A percentile compares a stretch with the other conserved stretches of the same genome.
Evolutionary conservation across 2,113 vertebrate genomes (phyloP).

Genomic region (Aegotheles bennettii): DNA sequence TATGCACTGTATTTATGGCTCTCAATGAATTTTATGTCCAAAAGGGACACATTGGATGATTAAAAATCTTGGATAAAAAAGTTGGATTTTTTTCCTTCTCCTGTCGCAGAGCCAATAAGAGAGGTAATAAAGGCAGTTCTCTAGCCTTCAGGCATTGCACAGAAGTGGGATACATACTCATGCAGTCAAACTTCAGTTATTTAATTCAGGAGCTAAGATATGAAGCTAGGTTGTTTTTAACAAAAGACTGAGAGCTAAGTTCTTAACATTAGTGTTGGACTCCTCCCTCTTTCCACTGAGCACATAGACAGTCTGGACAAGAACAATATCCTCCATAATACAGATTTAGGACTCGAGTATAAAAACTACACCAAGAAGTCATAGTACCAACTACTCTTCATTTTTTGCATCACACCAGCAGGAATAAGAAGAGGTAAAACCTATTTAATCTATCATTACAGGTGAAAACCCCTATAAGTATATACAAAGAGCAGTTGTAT

Average conservation of each 20-base stretch:
- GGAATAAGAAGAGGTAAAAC: not conserved
- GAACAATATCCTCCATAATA: not conserved
- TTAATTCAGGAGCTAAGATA: not conserved
- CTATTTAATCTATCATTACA: not conserved
- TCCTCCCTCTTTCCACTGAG: not conserved
- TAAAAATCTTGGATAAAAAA: no score
- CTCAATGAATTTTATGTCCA: not conserved
- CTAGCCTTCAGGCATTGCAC: not conserved
- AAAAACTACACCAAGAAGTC: not conserved
- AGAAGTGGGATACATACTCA: not conserved
- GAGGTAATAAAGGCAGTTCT: not conserved
- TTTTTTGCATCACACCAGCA: not conserved
- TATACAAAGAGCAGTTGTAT: not conserved
- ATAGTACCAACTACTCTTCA: not conserved
- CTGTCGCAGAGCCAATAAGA: not conserved
- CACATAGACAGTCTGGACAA: not conserved
- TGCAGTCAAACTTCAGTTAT: not conserved
- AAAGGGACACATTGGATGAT: not conserved
- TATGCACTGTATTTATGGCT: not conserved
- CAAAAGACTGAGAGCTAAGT: not conserved
- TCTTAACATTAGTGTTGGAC: not conserved
- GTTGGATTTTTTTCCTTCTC: not conserved
- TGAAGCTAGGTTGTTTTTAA: not conserved
- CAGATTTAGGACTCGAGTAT: not conserved
- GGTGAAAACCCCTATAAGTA: not conserved